These are phyloP conservation scores for Oryzias melastigma DNA, from an alignment of 2,113 vertebrate genomes.

Conservation along the genomic window DNA sequence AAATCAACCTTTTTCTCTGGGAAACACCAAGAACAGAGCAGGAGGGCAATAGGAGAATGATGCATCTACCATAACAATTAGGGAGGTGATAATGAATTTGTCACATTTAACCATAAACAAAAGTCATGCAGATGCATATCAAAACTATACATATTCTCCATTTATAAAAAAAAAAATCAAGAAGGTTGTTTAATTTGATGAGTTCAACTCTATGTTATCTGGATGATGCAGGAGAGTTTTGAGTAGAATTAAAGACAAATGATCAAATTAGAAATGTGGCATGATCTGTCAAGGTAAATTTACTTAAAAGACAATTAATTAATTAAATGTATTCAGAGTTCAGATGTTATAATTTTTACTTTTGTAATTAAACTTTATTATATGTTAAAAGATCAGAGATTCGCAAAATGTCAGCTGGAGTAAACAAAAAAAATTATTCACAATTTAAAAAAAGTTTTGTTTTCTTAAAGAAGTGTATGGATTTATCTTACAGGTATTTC, in stretches of 20 bases:
- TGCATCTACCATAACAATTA: slow-evolving; percentile 18
- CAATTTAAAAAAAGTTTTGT: neutral
- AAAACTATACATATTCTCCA: neutral
- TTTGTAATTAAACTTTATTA: too few species aligned
- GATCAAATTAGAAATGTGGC: too few species aligned
- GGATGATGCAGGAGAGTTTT: too few species aligned
- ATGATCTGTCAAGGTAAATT: neutral
- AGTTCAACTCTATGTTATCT: too few species aligned
- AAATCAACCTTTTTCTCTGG: slow-evolving; percentile 53
- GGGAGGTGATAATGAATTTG: slow-evolving; percentile 8
- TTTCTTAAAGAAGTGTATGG: neutral
- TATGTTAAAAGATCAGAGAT: too few species aligned
- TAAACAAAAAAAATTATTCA: neutral
- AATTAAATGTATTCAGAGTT: too few species aligned
- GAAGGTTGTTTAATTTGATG: too few species aligned
- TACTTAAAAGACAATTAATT: too few species aligned
- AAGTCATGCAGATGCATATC: neutral
- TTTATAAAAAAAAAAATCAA: too few species aligned
- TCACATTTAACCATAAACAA: neutral
- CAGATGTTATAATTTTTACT: too few species aligned
- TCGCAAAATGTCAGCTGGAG: neutral
- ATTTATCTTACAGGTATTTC: neutral
- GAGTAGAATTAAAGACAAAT: neutral
- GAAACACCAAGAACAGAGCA: slow-evolving; percentile 38
- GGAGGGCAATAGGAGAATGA: slow-evolving; percentile 19